phyloP scores from a whole-genome alignment of 2,113 vertebrate genomes.

The Pundamilia nyererei region DNA sequence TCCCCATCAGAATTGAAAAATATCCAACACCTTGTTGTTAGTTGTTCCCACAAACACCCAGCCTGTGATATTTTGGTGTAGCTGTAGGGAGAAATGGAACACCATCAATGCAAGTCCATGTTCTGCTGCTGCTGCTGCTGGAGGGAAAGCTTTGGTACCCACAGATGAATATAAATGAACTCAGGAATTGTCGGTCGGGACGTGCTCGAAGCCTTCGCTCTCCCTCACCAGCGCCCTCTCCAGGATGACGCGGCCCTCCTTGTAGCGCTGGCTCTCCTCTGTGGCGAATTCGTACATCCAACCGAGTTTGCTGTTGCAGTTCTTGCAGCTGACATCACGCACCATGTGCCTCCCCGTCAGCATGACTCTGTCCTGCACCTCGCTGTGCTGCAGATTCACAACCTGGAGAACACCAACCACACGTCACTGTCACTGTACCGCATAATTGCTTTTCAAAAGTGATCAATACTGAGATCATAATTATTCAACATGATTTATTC shows the following conservation, averaged over 20 bases:
- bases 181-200: constrained; percentile 87
- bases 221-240: constrained; percentile 93
- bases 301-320: constrained; percentile 98
- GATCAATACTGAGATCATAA: neutral
- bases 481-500: neutral
- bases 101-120: constrained; percentile 7
- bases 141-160: neutral
- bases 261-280: constrained; percentile 97
- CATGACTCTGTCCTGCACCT: constrained; percentile 97
- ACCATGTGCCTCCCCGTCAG: constrained; percentile 97
- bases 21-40: neutral
- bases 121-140: neutral
- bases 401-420: constrained; percentile 69
- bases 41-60: neutral
- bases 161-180: neutral
- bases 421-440: neutral
- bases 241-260: constrained; percentile 94
- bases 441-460: neutral
- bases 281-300: constrained; percentile 99
- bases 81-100: constrained; percentile 21
- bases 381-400: constrained; percentile 96
- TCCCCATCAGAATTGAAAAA: neutral
- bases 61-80: constrained; percentile 2
- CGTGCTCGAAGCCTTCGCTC: constrained; percentile 91
- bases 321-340: constrained; percentile 96